Evolutionary conservation across 2,113 vertebrate species (phyloP).

Genomic region (Plotosus lineatus): DNA sequence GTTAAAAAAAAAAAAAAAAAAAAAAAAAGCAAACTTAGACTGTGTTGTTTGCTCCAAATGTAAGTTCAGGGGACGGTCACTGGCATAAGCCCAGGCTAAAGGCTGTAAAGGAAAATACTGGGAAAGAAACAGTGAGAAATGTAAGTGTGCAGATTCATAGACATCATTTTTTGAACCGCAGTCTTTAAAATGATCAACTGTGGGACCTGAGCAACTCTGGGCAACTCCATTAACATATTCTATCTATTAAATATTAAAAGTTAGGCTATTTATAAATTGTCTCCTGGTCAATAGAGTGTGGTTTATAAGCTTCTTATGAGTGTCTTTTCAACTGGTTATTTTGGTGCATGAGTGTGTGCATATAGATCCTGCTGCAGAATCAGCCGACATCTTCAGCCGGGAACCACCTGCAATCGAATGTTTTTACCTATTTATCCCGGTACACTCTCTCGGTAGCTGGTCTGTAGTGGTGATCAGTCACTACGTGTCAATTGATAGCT

Average conservation of each 20-base stretch:
- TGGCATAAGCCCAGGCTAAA: constrained; percentile 67
- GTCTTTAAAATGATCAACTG: not conserved
- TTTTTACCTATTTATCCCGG: no score
- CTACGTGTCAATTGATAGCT: no score
- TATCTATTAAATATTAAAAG: not conserved
- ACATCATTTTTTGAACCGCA: not conserved
- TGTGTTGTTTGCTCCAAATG: constrained; percentile 68
- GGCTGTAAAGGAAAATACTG: constrained; percentile 46
- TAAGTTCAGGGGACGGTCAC: constrained; percentile 80
- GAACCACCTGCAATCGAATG: no score
- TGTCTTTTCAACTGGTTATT: no score
- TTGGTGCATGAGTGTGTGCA: constrained; percentile 6
- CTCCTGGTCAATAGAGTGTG: not conserved
- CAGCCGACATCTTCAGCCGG: no score
- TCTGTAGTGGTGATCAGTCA: no score
- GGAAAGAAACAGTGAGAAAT: not conserved
- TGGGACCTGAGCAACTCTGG: not conserved
- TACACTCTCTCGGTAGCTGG: no score
- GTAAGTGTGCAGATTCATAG: not conserved
- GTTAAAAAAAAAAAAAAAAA: not conserved
- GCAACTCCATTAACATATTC: not conserved
- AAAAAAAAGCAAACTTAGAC: constrained; percentile 70
- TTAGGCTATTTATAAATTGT: not conserved
- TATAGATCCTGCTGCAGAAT: no score
- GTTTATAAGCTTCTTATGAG: not conserved